These are phyloP conservation scores for human DNA, from an alignment of 2,113 vertebrate genomes.

Conservation along the genomic window DNA sequence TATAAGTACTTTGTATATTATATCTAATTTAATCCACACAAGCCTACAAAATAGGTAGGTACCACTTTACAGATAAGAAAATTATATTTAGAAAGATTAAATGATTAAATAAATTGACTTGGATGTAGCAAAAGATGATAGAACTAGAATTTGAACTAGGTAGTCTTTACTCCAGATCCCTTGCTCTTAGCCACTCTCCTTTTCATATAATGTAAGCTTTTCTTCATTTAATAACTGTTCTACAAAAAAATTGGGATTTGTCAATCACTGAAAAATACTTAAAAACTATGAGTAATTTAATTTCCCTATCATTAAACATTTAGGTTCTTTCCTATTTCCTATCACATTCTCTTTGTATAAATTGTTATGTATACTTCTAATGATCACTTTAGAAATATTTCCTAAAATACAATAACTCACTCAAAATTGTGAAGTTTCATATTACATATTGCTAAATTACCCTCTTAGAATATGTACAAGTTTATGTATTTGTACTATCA, in stretches of 20 bases:
- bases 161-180: not conserved
- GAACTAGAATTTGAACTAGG: not conserved
- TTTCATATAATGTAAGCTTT: not conserved
- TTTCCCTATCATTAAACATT: not conserved
- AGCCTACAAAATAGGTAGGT: not conserved
- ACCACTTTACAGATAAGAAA: not conserved
- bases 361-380: not conserved
- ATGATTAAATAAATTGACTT: not conserved
- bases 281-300: conserved; percentile 8
- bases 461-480: not conserved
- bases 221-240: not conserved
- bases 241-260: not conserved
- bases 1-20: not conserved
- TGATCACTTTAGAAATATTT: conserved; percentile 20
- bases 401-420: not conserved
- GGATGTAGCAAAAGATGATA: not conserved
- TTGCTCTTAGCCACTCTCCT: not conserved
- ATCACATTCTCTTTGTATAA: not conserved
- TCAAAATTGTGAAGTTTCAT: not conserved
- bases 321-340: not conserved
- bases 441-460: not conserved
- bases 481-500: not conserved
- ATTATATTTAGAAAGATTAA: conserved; percentile 15
- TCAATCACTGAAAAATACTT: not conserved
- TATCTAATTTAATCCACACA: not conserved